Evolutionary conservation across 2,797 vertebrate species (phyloP).

Genomic region (Danio choprae): DNA sequence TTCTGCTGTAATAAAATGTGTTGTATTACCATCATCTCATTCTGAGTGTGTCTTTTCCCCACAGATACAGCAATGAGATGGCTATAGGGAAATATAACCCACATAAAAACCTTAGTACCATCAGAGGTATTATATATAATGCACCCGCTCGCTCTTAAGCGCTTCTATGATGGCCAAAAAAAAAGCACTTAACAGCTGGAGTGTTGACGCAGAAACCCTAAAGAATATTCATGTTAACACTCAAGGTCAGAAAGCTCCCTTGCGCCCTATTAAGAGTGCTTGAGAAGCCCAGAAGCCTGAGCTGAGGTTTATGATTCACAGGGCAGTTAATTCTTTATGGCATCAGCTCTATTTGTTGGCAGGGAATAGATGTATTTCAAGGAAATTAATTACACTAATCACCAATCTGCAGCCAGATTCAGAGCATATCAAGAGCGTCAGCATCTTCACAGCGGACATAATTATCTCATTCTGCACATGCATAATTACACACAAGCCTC

Average conservation of each 20-base stretch:
- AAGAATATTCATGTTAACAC: constrained; percentile 58
- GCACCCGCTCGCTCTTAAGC: constrained; percentile 32
- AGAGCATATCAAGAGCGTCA: constrained; percentile 13
- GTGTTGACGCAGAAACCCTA: constrained; percentile 51
- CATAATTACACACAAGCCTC: not conserved
- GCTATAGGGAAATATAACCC: constrained; percentile 24
- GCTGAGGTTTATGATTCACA: constrained; percentile 56
- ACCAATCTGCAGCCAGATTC: constrained; percentile 19
- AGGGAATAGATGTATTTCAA: constrained; percentile 9
- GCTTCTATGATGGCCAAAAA: constrained; percentile 25
- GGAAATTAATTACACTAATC: constrained; percentile 41
- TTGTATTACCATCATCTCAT: constrained; percentile 16
- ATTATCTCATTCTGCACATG: not conserved
- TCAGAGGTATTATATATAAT: constrained; percentile 20
- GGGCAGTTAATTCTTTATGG: constrained; percentile 46
- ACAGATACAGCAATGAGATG: constrained; percentile 15
- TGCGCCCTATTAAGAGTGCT: constrained; percentile 45
- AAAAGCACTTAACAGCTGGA: constrained; percentile 42
- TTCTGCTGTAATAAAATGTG: not conserved
- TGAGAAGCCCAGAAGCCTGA: constrained; percentile 31
- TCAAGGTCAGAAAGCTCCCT: constrained; percentile 58
- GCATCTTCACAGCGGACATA: not conserved
- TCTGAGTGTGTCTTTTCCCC: not conserved
- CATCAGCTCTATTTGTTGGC: constrained; percentile 40
- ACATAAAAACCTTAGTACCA: constrained; percentile 22